Conservation (phyloP, 2,113 vertebrate genomes). For the Eulemur macaco region DNA sequence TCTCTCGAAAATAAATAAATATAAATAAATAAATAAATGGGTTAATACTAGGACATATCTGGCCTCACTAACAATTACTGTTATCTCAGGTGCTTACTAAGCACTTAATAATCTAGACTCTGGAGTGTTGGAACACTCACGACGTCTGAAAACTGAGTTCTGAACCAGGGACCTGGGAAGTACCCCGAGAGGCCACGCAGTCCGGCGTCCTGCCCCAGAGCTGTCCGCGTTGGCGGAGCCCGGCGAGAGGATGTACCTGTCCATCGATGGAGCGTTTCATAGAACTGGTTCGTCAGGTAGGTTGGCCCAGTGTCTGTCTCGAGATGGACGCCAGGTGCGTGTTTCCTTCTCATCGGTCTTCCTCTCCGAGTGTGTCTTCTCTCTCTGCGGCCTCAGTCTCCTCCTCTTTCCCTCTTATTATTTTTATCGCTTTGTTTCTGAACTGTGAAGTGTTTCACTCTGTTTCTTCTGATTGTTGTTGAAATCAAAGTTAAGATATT, state of each 20-base stretch:
- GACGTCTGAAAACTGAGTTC: neutral
- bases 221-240: rapidly evolving
- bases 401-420: neutral
- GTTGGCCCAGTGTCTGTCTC: neutral
- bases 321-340: rapidly evolving
- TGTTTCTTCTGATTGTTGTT: neutral
- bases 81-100: neutral
- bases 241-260: too few species aligned
- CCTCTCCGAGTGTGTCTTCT: rapidly evolving
- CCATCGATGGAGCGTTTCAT: too few species aligned
- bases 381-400: neutral
- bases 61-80: neutral
- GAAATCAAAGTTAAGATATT: too few species aligned
- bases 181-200: rapidly evolving
- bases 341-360: too few species aligned
- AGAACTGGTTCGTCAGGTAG: too few species aligned
- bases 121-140: too few species aligned
- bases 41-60: too few species aligned
- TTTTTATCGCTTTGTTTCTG: neutral
- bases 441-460: neutral
- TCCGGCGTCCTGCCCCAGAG: neutral
- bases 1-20: too few species aligned
- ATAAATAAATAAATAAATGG: neutral
- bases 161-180: neutral
- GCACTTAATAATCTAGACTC: too few species aligned